These are phyloP conservation scores for Hyppa rectilinea DNA, from an alignment of 2,888 invertebrate genomes.

Conservation along the genomic window DNA sequence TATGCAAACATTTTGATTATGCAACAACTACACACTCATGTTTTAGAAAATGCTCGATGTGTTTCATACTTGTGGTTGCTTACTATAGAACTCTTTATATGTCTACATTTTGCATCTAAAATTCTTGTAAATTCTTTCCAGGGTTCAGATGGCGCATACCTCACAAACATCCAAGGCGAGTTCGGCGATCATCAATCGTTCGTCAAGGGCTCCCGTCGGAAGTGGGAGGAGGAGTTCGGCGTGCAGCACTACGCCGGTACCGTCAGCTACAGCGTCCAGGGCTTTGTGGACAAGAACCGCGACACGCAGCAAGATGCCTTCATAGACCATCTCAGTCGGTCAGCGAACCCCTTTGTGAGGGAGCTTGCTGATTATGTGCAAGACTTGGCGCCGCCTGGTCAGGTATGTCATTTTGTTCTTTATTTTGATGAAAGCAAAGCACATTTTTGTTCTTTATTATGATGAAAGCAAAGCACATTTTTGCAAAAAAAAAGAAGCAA, in stretches of 20 bases:
- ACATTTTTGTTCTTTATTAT: neutral
- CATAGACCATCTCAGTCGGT: conserved; percentile 96
- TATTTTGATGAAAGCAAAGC: neutral
- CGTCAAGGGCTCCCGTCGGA: conserved; percentile 96
- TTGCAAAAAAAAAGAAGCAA: neutral
- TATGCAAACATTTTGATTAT: too few relatives aligned
- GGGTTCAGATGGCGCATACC: conserved; percentile 97
- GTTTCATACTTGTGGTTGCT: neutral
- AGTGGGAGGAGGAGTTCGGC: conserved; percentile 97
- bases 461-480: neutral
- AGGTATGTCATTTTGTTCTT: conserved; percentile 88
- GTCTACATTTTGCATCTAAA: neutral
- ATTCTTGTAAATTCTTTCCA: conserved; percentile 63
- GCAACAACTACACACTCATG: too few relatives aligned
- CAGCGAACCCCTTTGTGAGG: conserved; percentile 95
- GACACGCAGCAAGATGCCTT: conserved; percentile 98
- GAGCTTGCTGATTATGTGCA: conserved; percentile 92
- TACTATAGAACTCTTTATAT: neutral
- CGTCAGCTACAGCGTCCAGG: conserved; percentile 95
- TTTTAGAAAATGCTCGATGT: neutral
- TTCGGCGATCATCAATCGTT: conserved; percentile 96
- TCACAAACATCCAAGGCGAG: conserved; percentile 96
- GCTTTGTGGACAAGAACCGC: conserved; percentile 97
- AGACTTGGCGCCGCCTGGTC: conserved; percentile 91
- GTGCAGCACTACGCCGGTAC: conserved; percentile 97